Conservation (phyloP, 2,888 invertebrate species). For the Stenodera caucasica region DNA sequence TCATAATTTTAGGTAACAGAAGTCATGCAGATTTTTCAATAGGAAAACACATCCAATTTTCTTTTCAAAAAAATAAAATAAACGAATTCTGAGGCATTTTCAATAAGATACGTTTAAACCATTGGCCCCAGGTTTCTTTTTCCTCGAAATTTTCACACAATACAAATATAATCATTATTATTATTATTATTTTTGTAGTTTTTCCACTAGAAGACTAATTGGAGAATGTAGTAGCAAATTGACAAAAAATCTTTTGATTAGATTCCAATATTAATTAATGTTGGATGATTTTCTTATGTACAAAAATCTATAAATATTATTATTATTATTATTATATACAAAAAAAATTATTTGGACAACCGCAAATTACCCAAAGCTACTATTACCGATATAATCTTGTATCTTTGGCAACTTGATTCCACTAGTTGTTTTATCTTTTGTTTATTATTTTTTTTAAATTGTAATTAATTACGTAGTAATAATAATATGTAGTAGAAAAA, state of each 20-base stretch:
- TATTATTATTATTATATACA: no score
- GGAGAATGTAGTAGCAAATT: slow-evolving; percentile 28
- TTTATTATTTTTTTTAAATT: neutral
- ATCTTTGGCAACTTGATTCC: slow-evolving; percentile 34
- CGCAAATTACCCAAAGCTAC: slow-evolving; percentile 27
- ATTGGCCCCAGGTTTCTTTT: slow-evolving; percentile 52
- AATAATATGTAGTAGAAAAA: neutral
- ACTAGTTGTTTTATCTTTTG: slow-evolving; percentile 8
- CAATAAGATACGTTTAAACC: slow-evolving; percentile 51
- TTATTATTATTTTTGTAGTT: slow-evolving; percentile 22
- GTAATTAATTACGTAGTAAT: neutral
- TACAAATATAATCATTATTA: slow-evolving; percentile 25
- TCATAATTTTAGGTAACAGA: slow-evolving; percentile 32
- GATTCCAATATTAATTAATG: slow-evolving; percentile 11
- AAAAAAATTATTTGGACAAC: slow-evolving; percentile 18
- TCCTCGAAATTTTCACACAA: slow-evolving; percentile 27
- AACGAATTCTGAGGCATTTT: slow-evolving; percentile 47
- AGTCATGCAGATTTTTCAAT: slow-evolving; percentile 29
- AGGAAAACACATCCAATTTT: slow-evolving; percentile 18
- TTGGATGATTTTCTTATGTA: slow-evolving; percentile 41
- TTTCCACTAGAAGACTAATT: slow-evolving; percentile 22
- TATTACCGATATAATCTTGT: slow-evolving; percentile 14
- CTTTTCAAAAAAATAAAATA: slow-evolving; percentile 11
- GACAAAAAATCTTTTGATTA: slow-evolving; percentile 38
- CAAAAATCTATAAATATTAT: slow-evolving; percentile 33